These are phyloP conservation scores for Eospalax fontanierii DNA, from an alignment of 2,797 vertebrate genomes.

Conservation along the genomic window DNA sequence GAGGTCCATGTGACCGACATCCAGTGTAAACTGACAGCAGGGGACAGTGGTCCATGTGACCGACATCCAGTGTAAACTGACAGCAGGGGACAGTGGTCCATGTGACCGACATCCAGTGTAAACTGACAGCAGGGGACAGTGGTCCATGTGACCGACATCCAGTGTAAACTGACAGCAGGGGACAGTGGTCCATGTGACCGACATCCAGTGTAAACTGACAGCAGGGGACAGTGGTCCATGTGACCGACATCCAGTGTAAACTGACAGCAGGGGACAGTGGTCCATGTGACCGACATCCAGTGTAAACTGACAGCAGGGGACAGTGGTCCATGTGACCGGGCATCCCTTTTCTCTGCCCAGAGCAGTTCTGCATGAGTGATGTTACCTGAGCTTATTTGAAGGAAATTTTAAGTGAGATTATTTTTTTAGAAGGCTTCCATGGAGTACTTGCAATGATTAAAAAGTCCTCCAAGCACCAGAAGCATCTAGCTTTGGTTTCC, in stretches of 20 bases:
- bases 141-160: not conserved
- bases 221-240: too few species aligned
- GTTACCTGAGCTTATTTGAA: conserved; percentile 6
- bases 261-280: too few species aligned
- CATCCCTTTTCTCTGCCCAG: not conserved
- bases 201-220: too few species aligned
- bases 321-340: not conserved
- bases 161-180: too few species aligned
- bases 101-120: not conserved
- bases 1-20: not conserved
- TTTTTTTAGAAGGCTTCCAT: not conserved
- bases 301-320: too few species aligned
- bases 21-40: too few species aligned
- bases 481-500: not conserved
- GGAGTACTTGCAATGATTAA: not conserved
- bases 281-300: not conserved
- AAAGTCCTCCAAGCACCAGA: not conserved
- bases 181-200: not conserved
- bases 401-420: not conserved
- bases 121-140: too few species aligned
- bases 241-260: not conserved
- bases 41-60: not conserved
- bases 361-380: not conserved
- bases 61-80: not conserved
- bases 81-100: too few species aligned